Conservation (phyloP, 1,140 invertebrate species). For the Periplaneta americana region DNA sequence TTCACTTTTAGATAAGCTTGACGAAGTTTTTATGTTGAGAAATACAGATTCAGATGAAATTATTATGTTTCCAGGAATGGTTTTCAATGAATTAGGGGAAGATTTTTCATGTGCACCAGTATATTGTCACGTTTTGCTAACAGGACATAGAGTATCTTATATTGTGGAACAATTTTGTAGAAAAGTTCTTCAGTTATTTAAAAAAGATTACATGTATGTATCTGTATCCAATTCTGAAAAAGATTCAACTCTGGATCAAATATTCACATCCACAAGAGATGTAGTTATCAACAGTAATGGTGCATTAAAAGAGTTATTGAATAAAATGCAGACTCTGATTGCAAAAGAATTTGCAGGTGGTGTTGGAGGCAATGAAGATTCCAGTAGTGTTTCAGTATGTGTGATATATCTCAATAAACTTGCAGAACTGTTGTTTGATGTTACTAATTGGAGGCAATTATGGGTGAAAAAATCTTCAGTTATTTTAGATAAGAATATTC, state of each 20-base stretch:
- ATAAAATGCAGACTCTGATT: too few relatives aligned
- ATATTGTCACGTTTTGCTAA: neutral
- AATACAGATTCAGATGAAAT: neutral
- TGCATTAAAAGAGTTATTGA: neutral
- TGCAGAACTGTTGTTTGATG: conserved; percentile 9
- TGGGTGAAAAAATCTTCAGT: conserved; percentile 13
- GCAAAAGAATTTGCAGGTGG: neutral
- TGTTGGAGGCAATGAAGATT: neutral
- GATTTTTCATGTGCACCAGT: conserved; percentile 7
- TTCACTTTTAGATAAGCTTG: neutral
- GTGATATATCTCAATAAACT: neutral
- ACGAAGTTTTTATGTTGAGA: neutral
- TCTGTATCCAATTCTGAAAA: neutral
- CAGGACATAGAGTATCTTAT: neutral
- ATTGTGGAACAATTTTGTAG: conserved; percentile 30
- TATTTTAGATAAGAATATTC: neutral
- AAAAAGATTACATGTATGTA: neutral
- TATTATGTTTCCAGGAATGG: neutral
- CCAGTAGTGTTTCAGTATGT: neutral
- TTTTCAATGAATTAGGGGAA: neutral
- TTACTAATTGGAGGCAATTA: conserved; percentile 21
- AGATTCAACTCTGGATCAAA: neutral
- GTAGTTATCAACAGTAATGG: neutral
- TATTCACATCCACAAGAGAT: neutral
- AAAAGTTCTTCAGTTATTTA: neutral